Percentiles rank a stretch among this genome's conserved stretches.
Evolutionary conservation across 2,113 vertebrate genomes (phyloP).

Genomic region (Albula glossodonta): DNA sequence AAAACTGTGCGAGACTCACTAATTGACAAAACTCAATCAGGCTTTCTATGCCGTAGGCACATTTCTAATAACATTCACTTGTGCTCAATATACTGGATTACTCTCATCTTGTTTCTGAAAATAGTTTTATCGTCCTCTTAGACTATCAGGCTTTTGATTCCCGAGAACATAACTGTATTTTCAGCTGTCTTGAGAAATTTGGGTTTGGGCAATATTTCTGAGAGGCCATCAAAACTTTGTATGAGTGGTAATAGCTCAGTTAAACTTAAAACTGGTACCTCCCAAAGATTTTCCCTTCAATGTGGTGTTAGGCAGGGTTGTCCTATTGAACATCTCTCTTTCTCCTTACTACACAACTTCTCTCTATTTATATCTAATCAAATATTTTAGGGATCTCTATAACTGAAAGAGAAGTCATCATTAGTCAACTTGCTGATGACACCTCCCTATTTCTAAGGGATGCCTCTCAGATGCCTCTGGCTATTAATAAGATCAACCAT

Average conservation of each 20-base stretch:
- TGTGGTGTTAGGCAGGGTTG: neutral
- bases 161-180: neutral
- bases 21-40: neutral
- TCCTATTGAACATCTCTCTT: neutral
- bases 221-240: neutral
- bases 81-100: neutral
- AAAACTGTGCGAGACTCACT: neutral
- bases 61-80: neutral
- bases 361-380: neutral
- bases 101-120: neutral
- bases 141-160: conserved; percentile 9
- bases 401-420: neutral
- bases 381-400: neutral
- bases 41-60: neutral
- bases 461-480: neutral
- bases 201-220: neutral
- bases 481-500: neutral
- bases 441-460: neutral
- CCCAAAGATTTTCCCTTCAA: neutral
- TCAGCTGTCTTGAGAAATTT: neutral
- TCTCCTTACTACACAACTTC: neutral
- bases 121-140: neutral
- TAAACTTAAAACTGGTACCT: neutral
- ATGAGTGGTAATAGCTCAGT: neutral
- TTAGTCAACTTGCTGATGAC: neutral